Evolutionary conservation across 1,140 invertebrate species (phyloP), one percentile per base, ranked within the genome.

Genomic region (Drosophila sechellia): DNA sequence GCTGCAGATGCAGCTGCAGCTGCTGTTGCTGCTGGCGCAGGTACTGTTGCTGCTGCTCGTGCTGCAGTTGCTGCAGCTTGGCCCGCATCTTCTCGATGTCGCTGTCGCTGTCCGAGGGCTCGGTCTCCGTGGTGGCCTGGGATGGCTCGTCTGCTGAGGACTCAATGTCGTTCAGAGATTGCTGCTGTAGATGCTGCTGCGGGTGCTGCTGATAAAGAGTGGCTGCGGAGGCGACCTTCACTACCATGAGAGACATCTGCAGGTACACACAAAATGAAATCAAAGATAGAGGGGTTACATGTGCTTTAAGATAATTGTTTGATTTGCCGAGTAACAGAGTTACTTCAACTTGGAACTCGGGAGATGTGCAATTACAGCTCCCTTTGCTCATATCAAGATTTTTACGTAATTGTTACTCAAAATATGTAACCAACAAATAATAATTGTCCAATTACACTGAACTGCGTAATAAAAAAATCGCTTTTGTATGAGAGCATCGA

Each of bases 231-330:
- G 86, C 80, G 75, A 91, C 83, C 86, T 91, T 91, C 73, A 91
- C 78, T 76, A 91, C 79, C 83, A 91, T 85, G 70, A 91, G 69
- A 71, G 90, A 91, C 90, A 91, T 91, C 90, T 91, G 75, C 4
- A 54, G 17, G 49, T 1, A n/a, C 12, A 37, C 10, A 8, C 17
- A 34, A 39, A n/a, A 25, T 8, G 20, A 27, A 20, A 31, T 22
- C 6, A 37, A 22, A 31, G 50, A 52, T 52, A 17, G 17, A 4
- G 17, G 17, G 8, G 48, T 31, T 49, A 15, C 45, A 45, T 45
- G 17, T 12, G 43, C 20, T 48, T 10, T 10, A 48, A 8, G 22
- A 8, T n/a, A 27, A n/a, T 49, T 49, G 48, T 0, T 15, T 49
- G 10, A 5, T 15, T 15, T 5, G 11, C 22, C 12, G 3, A n/a